Conservation (phyloP, 2,888 invertebrate species). For the Heliconius ethilla region DNA sequence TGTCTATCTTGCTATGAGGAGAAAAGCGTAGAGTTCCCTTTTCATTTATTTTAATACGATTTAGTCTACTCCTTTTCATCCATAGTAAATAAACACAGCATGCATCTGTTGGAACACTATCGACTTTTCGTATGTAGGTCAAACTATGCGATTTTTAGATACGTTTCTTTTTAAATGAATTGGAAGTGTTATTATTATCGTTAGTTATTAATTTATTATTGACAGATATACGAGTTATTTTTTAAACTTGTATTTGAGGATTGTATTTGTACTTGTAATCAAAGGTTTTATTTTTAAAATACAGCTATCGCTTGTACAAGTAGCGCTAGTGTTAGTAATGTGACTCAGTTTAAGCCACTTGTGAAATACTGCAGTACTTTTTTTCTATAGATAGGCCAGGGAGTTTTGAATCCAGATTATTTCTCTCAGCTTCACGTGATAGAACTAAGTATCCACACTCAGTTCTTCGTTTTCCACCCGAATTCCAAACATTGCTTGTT, state of each 20-base stretch:
- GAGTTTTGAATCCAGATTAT: not conserved
- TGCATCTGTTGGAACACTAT: constrained; percentile 53
- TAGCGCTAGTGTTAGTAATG: not conserved
- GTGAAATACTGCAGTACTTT: not conserved
- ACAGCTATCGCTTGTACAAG: not conserved
- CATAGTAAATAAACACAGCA: constrained; percentile 15
- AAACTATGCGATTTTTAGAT: constrained; percentile 51
- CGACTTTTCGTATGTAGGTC: constrained; percentile 57
- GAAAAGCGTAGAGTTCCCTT: not conserved
- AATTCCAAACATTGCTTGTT: too few relatives aligned
- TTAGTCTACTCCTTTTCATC: not conserved
- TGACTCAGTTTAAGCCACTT: not conserved
- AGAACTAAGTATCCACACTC: too few relatives aligned
- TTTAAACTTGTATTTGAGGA: not conserved
- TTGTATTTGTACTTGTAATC: too few relatives aligned
- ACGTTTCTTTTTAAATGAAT: constrained; percentile 26
- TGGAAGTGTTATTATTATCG: not conserved
- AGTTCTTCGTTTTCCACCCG: too few relatives aligned
- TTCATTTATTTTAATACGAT: not conserved
- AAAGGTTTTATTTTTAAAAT: not conserved
- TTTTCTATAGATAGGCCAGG: not conserved
- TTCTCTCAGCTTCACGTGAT: too few relatives aligned
- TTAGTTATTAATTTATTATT: not conserved
- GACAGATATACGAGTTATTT: not conserved
- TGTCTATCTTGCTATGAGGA: not conserved